These are phyloP conservation scores for Oreotragus oreotragus DNA, from an alignment of 2,113 vertebrate species.

Conservation along the genomic window DNA sequence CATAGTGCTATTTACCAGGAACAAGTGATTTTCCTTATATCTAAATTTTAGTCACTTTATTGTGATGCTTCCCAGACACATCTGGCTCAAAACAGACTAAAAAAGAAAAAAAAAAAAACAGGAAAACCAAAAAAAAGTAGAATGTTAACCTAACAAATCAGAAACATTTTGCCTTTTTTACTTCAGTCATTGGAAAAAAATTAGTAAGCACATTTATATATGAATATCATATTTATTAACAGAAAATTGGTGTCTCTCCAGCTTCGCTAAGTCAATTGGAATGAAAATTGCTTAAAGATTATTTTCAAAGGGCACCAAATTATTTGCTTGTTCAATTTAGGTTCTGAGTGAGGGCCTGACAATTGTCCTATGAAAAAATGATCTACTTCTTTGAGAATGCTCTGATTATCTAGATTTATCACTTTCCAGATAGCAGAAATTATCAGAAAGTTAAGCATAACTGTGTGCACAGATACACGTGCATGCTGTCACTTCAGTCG, in stretches of 20 bases:
- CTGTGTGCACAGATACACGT: background rate
- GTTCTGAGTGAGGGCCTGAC: background rate
- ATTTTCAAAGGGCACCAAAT: background rate
- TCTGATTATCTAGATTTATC: background rate
- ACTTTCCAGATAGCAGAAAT: background rate
- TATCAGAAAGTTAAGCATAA: background rate
- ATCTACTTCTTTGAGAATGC: background rate
- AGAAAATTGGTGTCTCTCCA: background rate
- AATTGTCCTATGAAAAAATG: background rate
- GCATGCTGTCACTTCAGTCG: background rate
- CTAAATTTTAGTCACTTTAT: background rate
- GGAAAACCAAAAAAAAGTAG: background rate
- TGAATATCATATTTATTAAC: background rate
- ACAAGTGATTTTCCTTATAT: background rate
- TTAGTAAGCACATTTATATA: background rate
- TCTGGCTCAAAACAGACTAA: background rate
- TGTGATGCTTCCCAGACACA: background rate
- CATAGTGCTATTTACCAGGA: background rate
- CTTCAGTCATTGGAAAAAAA: background rate
- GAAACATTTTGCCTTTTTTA: background rate
- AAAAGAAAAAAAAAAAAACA: background rate
- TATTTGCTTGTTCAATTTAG: background rate
- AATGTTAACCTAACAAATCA: background rate
- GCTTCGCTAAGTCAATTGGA: background rate
- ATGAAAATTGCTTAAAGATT: background rate